Conservation (phyloP, 1,140 invertebrate genomes). For the Matsumurasca onukii region DNA sequence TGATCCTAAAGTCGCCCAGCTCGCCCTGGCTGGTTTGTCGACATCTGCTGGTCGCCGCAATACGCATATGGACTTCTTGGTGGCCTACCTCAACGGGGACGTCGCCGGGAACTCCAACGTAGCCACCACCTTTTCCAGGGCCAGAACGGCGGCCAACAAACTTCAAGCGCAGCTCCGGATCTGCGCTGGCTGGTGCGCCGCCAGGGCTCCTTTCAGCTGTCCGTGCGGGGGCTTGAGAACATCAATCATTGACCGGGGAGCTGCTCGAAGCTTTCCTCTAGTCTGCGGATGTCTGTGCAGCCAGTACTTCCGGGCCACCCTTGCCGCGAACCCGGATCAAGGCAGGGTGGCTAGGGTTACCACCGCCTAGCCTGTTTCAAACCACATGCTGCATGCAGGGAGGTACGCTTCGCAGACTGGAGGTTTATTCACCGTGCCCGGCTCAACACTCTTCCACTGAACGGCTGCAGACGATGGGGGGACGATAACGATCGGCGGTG, state of each 20-base stretch:
- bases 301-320: not conserved
- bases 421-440: not conserved
- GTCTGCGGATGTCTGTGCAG: not conserved
- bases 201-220: not conserved
- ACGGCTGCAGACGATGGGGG: not conserved
- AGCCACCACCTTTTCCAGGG: no score
- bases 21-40: no score
- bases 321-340: conserved; percentile 10
- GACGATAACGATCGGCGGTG: not conserved
- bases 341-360: not conserved
- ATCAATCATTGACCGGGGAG: not conserved
- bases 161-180: not conserved
- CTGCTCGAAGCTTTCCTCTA: not conserved
- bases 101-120: no score
- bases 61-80: no score
- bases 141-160: no score
- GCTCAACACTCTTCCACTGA: conserved; percentile 1
- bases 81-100: no score
- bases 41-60: no score
- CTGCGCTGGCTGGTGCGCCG: not conserved
- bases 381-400: not conserved
- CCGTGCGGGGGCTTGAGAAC: not conserved
- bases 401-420: not conserved
- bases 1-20: no score
- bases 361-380: not conserved